Conservation (phyloP, 2,888 invertebrate genomes). For the Ariolimax columbianus region DNA sequence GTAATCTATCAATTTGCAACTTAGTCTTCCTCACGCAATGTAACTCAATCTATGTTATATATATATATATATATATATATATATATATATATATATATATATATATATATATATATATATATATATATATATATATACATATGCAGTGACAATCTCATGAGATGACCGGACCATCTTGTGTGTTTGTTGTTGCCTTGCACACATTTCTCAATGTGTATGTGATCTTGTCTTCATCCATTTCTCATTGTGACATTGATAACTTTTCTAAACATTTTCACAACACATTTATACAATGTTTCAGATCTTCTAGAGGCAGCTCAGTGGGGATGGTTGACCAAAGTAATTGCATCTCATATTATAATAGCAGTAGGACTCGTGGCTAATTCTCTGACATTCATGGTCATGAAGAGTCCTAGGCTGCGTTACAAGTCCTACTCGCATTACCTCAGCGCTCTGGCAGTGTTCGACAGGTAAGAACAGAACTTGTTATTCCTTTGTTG, state of each 20-base stretch:
- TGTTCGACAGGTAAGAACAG: conserved; percentile 51
- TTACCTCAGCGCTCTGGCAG: conserved; percentile 61
- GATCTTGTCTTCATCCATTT: too few relatives aligned
- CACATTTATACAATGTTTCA: neutral
- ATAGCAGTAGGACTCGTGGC: conserved; percentile 71
- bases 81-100: neutral
- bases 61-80: neutral
- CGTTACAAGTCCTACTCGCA: conserved; percentile 75
- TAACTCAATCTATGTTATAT: too few relatives aligned
- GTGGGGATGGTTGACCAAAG: conserved; percentile 72
- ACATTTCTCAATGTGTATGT: too few relatives aligned
- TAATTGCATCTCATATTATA: conserved; percentile 69
- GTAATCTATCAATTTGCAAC: too few relatives aligned
- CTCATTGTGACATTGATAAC: too few relatives aligned
- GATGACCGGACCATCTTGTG: too few relatives aligned
- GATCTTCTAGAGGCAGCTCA: neutral
- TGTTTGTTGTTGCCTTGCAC: too few relatives aligned
- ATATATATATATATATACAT: neutral
- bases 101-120: neutral
- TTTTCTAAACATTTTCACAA: too few relatives aligned
- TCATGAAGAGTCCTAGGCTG: conserved; percentile 72
- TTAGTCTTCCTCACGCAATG: too few relatives aligned
- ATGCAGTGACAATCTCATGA: too few relatives aligned
- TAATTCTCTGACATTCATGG: conserved; percentile 70
- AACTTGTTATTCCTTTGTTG: too few relatives aligned